These are phyloP conservation scores for Saccostrea glomerata DNA, from an alignment of 1,140 invertebrate genomes.

Conservation along the genomic window DNA sequence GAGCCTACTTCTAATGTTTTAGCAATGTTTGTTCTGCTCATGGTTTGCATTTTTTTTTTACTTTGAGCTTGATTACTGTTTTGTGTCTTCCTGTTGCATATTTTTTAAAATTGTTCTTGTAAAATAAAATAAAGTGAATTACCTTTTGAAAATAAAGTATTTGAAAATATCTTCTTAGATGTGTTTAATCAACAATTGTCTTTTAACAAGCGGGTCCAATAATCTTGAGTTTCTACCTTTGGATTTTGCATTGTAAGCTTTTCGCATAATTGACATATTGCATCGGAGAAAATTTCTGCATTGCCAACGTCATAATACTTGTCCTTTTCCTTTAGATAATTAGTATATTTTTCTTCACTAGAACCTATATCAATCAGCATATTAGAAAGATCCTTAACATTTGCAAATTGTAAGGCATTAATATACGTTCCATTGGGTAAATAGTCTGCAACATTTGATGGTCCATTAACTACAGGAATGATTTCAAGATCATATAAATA, in stretches of 20 bases:
- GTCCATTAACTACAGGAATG: slow-evolving; percentile 86
- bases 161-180: too few species aligned
- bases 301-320: slow-evolving; percentile 19
- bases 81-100: too few species aligned
- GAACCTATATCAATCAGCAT: slow-evolving; percentile 74
- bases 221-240: background rate
- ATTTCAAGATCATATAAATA: slow-evolving; percentile 71
- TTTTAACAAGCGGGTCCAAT: slow-evolving; percentile 1
- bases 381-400: slow-evolving; percentile 79
- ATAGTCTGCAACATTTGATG: slow-evolving; percentile 80
- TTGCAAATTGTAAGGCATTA: slow-evolving; percentile 81
- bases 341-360: slow-evolving; percentile 15
- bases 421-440: slow-evolving; percentile 85
- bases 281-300: background rate
- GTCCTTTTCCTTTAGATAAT: slow-evolving; percentile 41
- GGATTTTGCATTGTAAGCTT: background rate
- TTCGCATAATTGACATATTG: slow-evolving; percentile 6
- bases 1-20: too few species aligned
- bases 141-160: too few species aligned
- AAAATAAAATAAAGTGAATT: too few species aligned
- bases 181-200: background rate
- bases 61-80: too few species aligned
- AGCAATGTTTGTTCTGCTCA: too few species aligned
- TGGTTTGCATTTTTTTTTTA: too few species aligned
- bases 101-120: too few species aligned